Conservation (phyloP, 2,888 invertebrate species). For the Metallyticus violacea region DNA sequence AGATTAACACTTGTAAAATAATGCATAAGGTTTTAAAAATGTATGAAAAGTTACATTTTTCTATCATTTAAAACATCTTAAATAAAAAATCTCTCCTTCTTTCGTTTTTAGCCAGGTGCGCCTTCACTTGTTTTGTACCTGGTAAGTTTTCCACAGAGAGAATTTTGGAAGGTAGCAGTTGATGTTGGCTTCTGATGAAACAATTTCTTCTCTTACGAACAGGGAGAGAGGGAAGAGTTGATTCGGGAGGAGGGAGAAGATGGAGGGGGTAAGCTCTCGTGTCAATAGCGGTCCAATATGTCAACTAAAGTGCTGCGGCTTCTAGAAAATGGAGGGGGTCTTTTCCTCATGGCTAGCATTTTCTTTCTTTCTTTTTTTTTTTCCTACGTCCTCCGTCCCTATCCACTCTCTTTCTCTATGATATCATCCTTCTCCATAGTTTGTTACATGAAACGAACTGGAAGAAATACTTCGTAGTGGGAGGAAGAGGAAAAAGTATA, state of each 20-base stretch:
- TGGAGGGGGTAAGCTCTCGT: neutral
- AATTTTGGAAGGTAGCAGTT: neutral
- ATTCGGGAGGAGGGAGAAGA: neutral
- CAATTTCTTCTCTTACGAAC: neutral
- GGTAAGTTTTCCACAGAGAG: no score
- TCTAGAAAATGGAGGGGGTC: neutral
- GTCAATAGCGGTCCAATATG: constrained; percentile 15
- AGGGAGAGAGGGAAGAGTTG: neutral
- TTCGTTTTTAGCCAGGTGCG: neutral
- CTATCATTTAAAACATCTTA: no score
- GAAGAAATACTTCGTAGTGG: neutral
- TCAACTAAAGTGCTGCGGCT: constrained; percentile 13
- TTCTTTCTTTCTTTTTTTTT: neutral
- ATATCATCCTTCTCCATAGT: neutral
- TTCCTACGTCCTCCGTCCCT: neutral
- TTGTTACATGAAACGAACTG: neutral
- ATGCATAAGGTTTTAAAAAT: no score
- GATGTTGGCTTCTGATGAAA: constrained; percentile 14
- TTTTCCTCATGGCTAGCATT: constrained; percentile 1
- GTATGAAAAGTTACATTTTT: no score
- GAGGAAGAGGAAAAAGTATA: neutral
- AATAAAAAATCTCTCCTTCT: no score
- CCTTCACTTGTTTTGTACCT: neutral
- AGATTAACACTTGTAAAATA: no score
- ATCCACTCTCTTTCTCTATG: no score